phyloP scores from a whole-genome alignment of 2,797 vertebrate genomes.

The Anisognathus igniventris region DNA sequence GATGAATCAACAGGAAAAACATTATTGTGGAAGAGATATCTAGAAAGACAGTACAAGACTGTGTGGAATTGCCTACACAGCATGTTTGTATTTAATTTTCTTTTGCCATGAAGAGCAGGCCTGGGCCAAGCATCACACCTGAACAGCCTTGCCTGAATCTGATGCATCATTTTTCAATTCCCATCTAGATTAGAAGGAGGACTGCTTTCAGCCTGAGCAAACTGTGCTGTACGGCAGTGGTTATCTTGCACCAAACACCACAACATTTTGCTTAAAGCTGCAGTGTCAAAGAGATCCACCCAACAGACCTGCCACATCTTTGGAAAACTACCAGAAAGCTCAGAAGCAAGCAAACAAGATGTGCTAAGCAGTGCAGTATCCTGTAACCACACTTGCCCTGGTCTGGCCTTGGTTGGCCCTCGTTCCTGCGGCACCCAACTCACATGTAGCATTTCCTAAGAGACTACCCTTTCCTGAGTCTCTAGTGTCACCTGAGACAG shows the following conservation, averaged over 20 bases:
- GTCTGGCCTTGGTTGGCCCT: not conserved
- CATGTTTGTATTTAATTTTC: not conserved
- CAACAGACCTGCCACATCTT: not conserved
- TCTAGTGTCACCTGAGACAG: not conserved
- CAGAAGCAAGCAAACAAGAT: not conserved
- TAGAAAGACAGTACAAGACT: not conserved
- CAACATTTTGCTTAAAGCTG: not conserved
- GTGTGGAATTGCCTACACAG: rapidly evolving
- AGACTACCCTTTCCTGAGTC: not conserved
- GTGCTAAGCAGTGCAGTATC: not conserved
- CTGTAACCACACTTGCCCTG: rapidly evolving
- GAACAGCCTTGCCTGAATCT: not conserved
- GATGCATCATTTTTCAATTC: not conserved
- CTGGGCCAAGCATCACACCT: not conserved
- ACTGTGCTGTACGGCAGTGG: rapidly evolving
- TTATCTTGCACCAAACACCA: not conserved
- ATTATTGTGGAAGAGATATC: not conserved
- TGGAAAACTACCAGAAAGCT: not conserved
- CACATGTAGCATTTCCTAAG: not conserved
- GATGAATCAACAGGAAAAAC: not conserved
- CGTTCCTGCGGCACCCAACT: not conserved
- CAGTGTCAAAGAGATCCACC: not conserved
- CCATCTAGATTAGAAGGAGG: not conserved
- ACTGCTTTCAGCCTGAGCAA: not conserved
- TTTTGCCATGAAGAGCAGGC: not conserved